Percentiles rank a stretch among this genome's conserved stretches.
phyloP scores from a whole-genome alignment of 1,140 invertebrate species.

The Saxidomus purpurata region DNA sequence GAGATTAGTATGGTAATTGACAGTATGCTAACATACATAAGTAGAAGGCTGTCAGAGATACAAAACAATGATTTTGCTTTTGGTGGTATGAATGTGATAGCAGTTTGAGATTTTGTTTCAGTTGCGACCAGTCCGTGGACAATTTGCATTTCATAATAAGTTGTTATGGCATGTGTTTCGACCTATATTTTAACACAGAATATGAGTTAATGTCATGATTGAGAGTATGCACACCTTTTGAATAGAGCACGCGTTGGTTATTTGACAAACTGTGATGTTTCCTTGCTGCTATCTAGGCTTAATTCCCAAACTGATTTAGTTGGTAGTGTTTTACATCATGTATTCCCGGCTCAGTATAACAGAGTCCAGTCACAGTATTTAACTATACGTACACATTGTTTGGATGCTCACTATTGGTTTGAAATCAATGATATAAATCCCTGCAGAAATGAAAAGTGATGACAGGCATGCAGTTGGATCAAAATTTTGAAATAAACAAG shows the following conservation, averaged over 20 bases:
- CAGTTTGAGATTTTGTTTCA: conserved; percentile 61
- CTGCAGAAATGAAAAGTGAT: no score
- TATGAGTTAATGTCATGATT: conserved; percentile 59
- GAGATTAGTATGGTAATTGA: conserved; percentile 53
- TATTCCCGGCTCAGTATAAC: conserved; percentile 32
- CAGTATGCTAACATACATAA: conserved; percentile 38
- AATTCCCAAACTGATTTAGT: background rate
- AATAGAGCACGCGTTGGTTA: conserved; percentile 48
- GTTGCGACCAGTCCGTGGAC: conserved; percentile 37
- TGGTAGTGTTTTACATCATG: conserved; percentile 39
- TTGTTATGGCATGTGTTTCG: conserved; percentile 65
- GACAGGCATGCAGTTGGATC: no score
- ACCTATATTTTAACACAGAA: conserved; percentile 66
- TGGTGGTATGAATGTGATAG: conserved; percentile 64
- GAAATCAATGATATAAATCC: no score
- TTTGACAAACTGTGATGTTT: conserved; percentile 2
- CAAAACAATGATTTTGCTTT: conserved; percentile 51
- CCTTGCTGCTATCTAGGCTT: background rate
- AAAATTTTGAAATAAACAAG: no score
- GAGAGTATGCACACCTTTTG: conserved; percentile 32
- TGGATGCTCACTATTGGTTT: no score
- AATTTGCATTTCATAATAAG: conserved; percentile 52
- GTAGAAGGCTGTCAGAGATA: conserved; percentile 59
- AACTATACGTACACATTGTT: background rate
- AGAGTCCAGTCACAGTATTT: background rate